Evolutionary conservation across 2,888 invertebrate species (phyloP).

Genomic region (Xylocampa areola): DNA sequence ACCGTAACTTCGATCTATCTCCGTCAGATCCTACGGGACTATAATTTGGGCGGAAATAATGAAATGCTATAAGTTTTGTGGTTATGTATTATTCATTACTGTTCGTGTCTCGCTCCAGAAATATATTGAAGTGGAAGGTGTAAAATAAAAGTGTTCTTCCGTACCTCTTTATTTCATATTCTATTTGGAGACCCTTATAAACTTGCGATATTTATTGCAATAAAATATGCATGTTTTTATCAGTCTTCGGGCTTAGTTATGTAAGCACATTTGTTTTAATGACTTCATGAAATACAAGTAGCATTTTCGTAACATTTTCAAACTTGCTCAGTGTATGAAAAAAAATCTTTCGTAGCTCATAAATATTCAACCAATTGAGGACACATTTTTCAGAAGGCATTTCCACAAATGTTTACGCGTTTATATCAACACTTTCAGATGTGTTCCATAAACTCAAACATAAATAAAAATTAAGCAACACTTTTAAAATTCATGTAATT

Average conservation of each 20-base stretch:
- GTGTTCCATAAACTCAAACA: slow-evolving; percentile 20
- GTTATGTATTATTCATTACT: slow-evolving; percentile 71
- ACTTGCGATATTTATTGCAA: slow-evolving; percentile 41
- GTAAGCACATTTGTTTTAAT: slow-evolving; percentile 25
- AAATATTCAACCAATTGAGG: slow-evolving; percentile 21
- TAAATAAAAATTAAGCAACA: slow-evolving; percentile 20
- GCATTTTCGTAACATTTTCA: slow-evolving; percentile 20
- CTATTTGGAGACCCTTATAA: slow-evolving; percentile 37
- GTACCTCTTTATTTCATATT: slow-evolving; percentile 45
- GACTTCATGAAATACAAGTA: slow-evolving; percentile 26
- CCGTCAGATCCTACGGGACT: slow-evolving; percentile 63
- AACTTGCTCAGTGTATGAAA: background rate
- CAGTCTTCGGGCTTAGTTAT: slow-evolving; percentile 32
- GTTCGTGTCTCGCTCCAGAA: slow-evolving; percentile 34
- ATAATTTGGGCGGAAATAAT: slow-evolving; percentile 76
- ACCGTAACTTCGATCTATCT: slow-evolving; percentile 68
- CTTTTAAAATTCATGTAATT: slow-evolving; percentile 33
- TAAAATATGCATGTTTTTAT: slow-evolving; percentile 42
- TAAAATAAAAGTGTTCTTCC: slow-evolving; percentile 39
- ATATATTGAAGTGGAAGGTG: slow-evolving; percentile 45
- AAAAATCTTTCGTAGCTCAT: slow-evolving; percentile 23
- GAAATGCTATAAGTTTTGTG: slow-evolving; percentile 70
- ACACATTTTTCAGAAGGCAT: slow-evolving; percentile 16
- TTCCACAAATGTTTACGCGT: slow-evolving; percentile 24
- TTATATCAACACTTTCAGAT: slow-evolving; percentile 29